Evolutionary conservation across 2,797 vertebrate genomes (phyloP).

Genomic region (Bovichtus diacanthus): DNA sequence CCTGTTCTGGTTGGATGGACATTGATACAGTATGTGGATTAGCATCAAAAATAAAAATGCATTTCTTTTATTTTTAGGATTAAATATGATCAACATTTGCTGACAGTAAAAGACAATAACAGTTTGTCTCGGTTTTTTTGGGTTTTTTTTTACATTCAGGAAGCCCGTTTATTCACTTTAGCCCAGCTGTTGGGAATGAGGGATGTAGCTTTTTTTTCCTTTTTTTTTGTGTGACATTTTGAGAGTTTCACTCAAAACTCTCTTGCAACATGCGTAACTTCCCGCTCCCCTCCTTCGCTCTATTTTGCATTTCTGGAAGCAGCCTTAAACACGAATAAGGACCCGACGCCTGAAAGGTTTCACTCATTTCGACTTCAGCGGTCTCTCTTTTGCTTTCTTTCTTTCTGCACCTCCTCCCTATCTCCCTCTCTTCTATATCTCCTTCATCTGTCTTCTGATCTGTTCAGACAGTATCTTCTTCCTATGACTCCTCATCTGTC

Average conservation of each 20-base stretch:
- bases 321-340: conserved; percentile 3
- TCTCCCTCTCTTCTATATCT: conserved; percentile 1
- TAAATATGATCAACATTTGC: conserved; percentile 6
- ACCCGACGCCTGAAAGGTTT: not conserved
- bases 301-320: conserved; percentile 20
- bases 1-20: not conserved
- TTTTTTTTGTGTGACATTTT: conserved; percentile 11
- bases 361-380: not conserved
- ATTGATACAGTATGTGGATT: not conserved
- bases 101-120: conserved; percentile 16
- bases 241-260: conserved; percentile 22
- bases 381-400: not conserved
- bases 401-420: not conserved
- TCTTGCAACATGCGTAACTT: conserved; percentile 1
- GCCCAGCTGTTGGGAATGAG: conserved; percentile 42
- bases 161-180: conserved; percentile 46
- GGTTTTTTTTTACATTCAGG: conserved; percentile 16
- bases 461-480: conserved; percentile 44
- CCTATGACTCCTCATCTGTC: conserved; percentile 56
- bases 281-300: not conserved
- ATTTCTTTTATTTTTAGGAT: not conserved
- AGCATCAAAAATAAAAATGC: not conserved
- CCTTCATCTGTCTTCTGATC: conserved; percentile 40
- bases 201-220: conserved; percentile 6
- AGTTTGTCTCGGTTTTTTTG: conserved; percentile 12